Percentiles rank a stretch among this genome's conserved stretches.
These are phyloP conservation scores for Tonatia bakeri DNA, from an alignment of 2,113 vertebrate genomes.

Conservation along the genomic window DNA sequence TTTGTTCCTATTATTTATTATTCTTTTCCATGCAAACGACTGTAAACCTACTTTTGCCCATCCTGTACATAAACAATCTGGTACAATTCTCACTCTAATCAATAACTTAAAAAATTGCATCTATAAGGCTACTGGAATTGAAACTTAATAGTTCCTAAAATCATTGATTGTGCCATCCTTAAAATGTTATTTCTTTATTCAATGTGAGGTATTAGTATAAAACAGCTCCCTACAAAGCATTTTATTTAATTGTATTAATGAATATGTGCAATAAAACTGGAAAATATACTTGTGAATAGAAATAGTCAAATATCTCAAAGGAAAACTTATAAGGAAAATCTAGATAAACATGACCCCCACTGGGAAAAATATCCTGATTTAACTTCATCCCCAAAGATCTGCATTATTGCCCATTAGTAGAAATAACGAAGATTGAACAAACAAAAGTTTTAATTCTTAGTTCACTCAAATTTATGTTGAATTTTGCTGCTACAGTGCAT, in stretches of 20 bases:
- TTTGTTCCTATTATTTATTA: background rate
- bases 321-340: background rate
- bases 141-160: background rate
- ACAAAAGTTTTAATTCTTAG: background rate
- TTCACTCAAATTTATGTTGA: background rate
- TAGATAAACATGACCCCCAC: background rate
- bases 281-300: background rate
- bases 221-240: background rate
- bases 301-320: background rate
- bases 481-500: background rate
- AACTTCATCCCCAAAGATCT: background rate
- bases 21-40: background rate
- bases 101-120: background rate
- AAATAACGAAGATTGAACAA: slow-evolving; percentile 5
- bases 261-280: background rate
- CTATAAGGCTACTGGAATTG: background rate
- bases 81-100: background rate
- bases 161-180: background rate
- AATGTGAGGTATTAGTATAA: background rate
- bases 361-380: background rate
- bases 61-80: background rate
- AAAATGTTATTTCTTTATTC: background rate
- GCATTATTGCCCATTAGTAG: background rate
- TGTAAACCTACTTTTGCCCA: background rate
- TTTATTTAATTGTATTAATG: background rate